phyloP scores from a whole-genome alignment of 1,140 invertebrate genomes.

The Coboldia fuscipes region DNA sequence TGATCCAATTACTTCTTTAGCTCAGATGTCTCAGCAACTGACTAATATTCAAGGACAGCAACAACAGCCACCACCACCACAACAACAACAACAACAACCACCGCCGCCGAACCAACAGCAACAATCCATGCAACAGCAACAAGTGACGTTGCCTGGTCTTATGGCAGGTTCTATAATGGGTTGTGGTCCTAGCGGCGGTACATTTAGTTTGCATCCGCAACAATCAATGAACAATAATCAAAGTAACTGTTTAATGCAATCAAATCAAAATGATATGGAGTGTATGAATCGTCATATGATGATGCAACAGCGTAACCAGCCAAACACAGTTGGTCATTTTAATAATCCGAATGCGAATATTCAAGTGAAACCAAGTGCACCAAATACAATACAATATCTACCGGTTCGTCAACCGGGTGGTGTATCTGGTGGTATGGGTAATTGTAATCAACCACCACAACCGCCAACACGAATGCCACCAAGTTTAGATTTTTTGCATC shows the following conservation, averaged over 20 bases:
- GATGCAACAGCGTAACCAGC: background rate
- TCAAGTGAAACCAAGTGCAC: constrained; percentile 87
- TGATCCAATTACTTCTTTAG: constrained; percentile 81
- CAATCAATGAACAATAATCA: too few species aligned
- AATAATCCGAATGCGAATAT: constrained; percentile 73
- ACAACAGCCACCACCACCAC: constrained; percentile 11
- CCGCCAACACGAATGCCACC: constrained; percentile 67
- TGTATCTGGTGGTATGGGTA: too few species aligned
- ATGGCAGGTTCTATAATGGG: too few species aligned
- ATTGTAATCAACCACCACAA: constrained; percentile 31
- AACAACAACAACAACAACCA: constrained; percentile 12
- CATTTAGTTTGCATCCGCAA: too few species aligned
- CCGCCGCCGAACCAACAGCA: constrained; percentile 7
- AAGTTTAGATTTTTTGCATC: constrained; percentile 77
- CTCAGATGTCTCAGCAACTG: constrained; percentile 82
- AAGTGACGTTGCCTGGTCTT: too few species aligned
- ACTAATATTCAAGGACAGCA: constrained; percentile 32
- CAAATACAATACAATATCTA: constrained; percentile 94
- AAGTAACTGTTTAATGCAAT: too few species aligned
- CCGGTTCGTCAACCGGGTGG: constrained; percentile 72
- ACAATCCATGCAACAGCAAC: too few species aligned
- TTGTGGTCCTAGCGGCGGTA: too few species aligned
- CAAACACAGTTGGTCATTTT: too few species aligned
- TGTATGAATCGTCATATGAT: constrained; percentile 24
- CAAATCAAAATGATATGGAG: constrained; percentile 24